These are phyloP conservation scores for Thamnophis elegans DNA, from an alignment of 2,797 vertebrate species.

Conservation along the genomic window DNA sequence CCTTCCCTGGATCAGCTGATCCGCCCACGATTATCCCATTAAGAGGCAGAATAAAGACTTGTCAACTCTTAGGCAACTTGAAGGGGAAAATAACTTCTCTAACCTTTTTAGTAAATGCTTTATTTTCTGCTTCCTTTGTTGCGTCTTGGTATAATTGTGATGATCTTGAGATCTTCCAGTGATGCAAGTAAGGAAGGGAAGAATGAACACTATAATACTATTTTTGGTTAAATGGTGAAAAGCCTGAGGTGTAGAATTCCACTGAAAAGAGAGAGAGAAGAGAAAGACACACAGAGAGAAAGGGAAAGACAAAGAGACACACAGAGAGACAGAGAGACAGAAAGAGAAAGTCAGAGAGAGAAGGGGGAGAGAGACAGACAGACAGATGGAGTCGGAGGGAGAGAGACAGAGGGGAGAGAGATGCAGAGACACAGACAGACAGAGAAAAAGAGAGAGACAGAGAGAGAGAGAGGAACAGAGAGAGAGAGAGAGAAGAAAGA, in stretches of 20 bases:
- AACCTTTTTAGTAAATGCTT: constrained; percentile 40
- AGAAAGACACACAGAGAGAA: too few species aligned
- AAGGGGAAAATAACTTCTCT: constrained; percentile 61
- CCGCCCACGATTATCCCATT: constrained; percentile 54
- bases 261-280: neutral
- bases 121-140: constrained; percentile 59
- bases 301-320: neutral
- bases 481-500: neutral
- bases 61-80: constrained; percentile 34
- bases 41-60: constrained; percentile 57
- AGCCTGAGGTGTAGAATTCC: constrained; percentile 32
- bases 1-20: constrained; percentile 23
- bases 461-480: neutral
- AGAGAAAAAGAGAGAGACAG: neutral
- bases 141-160: constrained; percentile 52
- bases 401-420: too few species aligned
- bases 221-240: constrained; percentile 33
- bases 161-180: constrained; percentile 53
- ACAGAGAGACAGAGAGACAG: neutral
- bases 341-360: too few species aligned
- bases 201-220: constrained; percentile 32
- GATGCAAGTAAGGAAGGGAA: constrained; percentile 25
- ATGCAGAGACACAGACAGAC: too few species aligned
- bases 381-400: too few species aligned
- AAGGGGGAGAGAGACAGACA: too few species aligned